Base-by-base conservation (phyloP, 2,113 vertebrate genomes). In the Elephas maximus region DNA sequence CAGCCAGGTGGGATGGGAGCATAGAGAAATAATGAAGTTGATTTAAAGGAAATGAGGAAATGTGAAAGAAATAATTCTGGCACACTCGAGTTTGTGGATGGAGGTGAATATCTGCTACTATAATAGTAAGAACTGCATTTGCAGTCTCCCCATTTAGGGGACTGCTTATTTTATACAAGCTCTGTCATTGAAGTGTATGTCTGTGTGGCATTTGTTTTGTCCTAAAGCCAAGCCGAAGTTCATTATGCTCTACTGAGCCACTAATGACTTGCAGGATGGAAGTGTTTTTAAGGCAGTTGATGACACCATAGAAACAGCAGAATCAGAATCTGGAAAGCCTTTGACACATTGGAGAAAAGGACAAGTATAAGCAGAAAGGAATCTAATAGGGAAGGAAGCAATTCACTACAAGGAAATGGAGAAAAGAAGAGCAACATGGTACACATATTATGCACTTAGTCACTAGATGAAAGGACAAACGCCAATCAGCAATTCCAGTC, bases 281-380 rank as follows among this genome's bases (percentile, higher is more conserved):
- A 80, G 44, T 62, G 33, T 88, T 91, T 89, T 83, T 88, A 91
- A 96, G 78, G 37, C 53, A 63, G 63, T 6, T 67, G 76, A 96
- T 94, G 71, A 67, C 44, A 71, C 63, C 7, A 67, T 33, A 73
- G 82, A 53, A 79, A 96, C 78, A 90, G 33, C 67, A 83, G 76
- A 57, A 60, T 91, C 24, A 67, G 51, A 97, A 90, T 96, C 51
- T 91, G 63, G 80, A 91, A 95, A 97, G 60, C 20, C 26, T 92
- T 91, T 79, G 48, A 62, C 44, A 67, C 2, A 10, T 83, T 89
- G 86, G 63, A 90, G 28, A 95, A 82, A 88, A 11, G 17, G n/a
- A 83, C 41, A 83, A 92, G 89, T 63, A 73, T 6, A 92, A 95
- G 18, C 83, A 91, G 93, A 76, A 96, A 84, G 23, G 18, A 76